phyloP scores from a whole-genome alignment of 1,140 invertebrate genomes.

The Drosophila subpulchrella region DNA sequence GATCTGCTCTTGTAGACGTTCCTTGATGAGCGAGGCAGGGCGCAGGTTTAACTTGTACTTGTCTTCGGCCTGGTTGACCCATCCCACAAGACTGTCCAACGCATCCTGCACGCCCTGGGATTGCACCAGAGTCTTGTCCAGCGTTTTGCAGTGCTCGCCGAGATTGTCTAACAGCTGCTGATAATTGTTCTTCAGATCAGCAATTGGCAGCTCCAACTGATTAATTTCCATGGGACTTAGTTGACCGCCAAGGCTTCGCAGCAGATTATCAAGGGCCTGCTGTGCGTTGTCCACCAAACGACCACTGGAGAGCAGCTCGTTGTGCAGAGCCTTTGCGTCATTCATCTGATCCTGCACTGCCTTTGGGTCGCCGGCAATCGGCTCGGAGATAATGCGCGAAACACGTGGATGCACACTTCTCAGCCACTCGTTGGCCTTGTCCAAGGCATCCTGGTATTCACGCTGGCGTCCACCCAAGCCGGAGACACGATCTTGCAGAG shows the following conservation, averaged over 20 bases:
- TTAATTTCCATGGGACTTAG: conserved; percentile 91
- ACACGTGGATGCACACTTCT: conserved; percentile 92
- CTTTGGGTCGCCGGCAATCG: conserved; percentile 93
- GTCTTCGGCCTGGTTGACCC: conserved; percentile 94
- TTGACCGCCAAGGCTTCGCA: conserved; percentile 92
- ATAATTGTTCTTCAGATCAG: conserved; percentile 92
- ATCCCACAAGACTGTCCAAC: conserved; percentile 92
- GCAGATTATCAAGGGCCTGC: conserved; percentile 89
- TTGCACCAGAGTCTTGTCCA: conserved; percentile 95
- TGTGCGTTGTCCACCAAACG: conserved; percentile 91
- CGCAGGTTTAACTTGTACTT: conserved; percentile 92
- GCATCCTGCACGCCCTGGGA: conserved; percentile 98
- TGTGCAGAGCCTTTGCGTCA: conserved; percentile 93
- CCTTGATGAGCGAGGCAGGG: conserved; percentile 94
- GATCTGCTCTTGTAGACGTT: conserved; percentile 95
- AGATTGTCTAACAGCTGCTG: conserved; percentile 89
- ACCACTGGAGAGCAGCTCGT: conserved; percentile 94
- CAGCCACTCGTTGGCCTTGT: conserved; percentile 93
- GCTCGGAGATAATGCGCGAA: conserved; percentile 91
- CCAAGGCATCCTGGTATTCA: conserved; percentile 93
- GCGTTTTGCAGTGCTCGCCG: conserved; percentile 91
- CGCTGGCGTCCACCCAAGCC: conserved; percentile 91
- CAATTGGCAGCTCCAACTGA: conserved; percentile 91
- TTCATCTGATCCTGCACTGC: conserved; percentile 94
- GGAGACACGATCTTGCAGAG: conserved; percentile 91